Conservation (phyloP, 2,888 invertebrate species). For the Drosophila nr. medialis region DNA sequence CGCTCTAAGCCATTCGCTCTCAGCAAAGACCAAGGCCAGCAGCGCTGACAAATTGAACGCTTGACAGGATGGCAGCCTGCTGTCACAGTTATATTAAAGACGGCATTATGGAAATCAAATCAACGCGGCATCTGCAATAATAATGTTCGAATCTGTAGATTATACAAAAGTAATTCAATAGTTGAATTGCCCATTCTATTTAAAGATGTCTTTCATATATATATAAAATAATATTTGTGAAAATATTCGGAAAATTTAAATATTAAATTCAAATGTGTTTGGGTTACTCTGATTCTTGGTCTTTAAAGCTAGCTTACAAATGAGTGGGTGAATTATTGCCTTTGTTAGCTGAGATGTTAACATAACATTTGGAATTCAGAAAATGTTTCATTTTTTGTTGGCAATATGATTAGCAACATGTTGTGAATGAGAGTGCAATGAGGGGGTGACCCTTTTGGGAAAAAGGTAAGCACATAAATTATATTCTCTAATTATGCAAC, state of each 20-base stretch:
- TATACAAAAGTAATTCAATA: neutral
- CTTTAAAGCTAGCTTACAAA: neutral
- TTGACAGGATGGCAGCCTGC: constrained; percentile 13
- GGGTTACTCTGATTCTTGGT: neutral
- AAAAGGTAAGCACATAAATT: constrained; percentile 37
- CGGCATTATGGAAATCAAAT: constrained; percentile 2
- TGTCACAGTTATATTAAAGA: neutral
- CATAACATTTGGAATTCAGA: neutral
- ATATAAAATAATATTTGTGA: neutral
- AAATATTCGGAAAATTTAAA: too few species aligned
- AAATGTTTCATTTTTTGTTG: neutral
- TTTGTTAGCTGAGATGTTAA: neutral
- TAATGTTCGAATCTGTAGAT: neutral
- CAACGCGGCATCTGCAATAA: neutral
- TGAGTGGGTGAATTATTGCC: neutral
- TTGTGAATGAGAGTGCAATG: neutral
- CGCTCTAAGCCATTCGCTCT: constrained; percentile 36
- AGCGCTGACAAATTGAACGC: constrained; percentile 35
- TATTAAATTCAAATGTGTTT: neutral
- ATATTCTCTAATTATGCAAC: constrained; percentile 61
- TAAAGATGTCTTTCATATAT: neutral
- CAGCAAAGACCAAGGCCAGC: constrained; percentile 3
- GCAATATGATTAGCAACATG: constrained; percentile 31
- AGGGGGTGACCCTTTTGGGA: constrained; percentile 8
- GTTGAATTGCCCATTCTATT: neutral